phyloP scores from a whole-genome alignment of 2,888 invertebrate species.

The Pyrrhosoma nymphula region DNA sequence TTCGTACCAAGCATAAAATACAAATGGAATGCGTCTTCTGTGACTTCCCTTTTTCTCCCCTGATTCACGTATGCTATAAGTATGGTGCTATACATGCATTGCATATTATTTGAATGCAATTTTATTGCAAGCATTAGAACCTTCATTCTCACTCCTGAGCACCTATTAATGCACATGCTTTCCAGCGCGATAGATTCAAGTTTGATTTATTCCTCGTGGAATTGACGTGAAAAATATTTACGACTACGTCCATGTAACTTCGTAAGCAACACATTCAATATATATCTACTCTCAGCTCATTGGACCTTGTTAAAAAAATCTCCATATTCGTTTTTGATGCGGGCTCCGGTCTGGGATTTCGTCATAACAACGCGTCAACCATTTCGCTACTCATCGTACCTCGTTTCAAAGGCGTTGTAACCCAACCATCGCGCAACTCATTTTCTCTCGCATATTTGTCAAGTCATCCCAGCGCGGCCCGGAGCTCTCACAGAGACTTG shows the following conservation, averaged over 20 bases:
- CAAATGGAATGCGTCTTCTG: no score
- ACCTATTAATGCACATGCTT: no score
- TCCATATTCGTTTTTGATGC: background rate
- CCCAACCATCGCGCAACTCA: background rate
- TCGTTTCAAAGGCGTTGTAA: conserved; percentile 9
- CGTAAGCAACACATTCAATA: background rate
- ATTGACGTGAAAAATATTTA: background rate
- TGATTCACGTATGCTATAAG: no score
- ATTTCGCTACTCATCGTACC: conserved; percentile 13
- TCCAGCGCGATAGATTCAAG: no score
- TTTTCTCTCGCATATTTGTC: background rate
- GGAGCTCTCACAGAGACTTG: background rate
- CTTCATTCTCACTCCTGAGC: no score
- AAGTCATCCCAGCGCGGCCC: background rate
- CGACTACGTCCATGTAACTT: background rate
- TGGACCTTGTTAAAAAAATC: background rate
- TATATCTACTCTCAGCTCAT: background rate
- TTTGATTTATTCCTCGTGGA: no score
- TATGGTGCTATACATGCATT: no score
- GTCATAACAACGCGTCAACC: conserved; percentile 1
- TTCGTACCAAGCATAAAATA: no score
- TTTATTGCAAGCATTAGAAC: no score
- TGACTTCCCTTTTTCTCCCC: no score
- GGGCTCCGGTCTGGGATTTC: background rate
- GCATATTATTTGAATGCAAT: no score